These are phyloP conservation scores for Syrphus vitripennis DNA, from an alignment of 2,888 invertebrate species.

Conservation along the genomic window DNA sequence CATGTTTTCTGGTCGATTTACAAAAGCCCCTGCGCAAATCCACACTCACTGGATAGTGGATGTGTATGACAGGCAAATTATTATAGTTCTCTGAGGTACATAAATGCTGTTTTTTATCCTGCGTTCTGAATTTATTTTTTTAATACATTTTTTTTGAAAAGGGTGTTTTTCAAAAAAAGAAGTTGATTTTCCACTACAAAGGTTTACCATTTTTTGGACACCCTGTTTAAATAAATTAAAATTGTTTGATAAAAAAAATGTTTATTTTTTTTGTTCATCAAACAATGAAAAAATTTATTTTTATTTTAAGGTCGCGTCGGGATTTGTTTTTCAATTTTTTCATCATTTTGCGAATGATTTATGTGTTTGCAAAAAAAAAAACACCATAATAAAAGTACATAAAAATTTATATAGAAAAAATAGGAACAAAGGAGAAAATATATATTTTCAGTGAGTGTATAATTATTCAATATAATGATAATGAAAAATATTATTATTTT, in stretches of 20 bases:
- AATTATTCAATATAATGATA: slow-evolving; percentile 34
- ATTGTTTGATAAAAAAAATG: slow-evolving; percentile 19
- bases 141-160: neutral
- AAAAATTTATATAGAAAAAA: neutral
- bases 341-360: slow-evolving; percentile 64
- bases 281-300: neutral
- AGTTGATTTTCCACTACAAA: neutral
- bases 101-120: slow-evolving; percentile 32
- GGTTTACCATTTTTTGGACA: neutral
- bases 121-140: slow-evolving; percentile 5
- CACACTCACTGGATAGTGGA: slow-evolving; percentile 4
- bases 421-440: neutral
- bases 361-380: slow-evolving; percentile 21
- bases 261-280: neutral
- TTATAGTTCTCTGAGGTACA: slow-evolving; percentile 53
- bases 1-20: slow-evolving; percentile 60
- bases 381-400: neutral
- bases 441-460: neutral
- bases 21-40: slow-evolving; percentile 20
- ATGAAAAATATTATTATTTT: neutral
- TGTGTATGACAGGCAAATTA: slow-evolving; percentile 62
- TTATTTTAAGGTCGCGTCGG: neutral
- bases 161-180: neutral
- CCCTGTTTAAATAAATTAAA: neutral
- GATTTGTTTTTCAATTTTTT: slow-evolving; percentile 36